These are phyloP conservation scores for Prenolepis imparis DNA, from an alignment of 2,888 invertebrate species.

Conservation along the genomic window DNA sequence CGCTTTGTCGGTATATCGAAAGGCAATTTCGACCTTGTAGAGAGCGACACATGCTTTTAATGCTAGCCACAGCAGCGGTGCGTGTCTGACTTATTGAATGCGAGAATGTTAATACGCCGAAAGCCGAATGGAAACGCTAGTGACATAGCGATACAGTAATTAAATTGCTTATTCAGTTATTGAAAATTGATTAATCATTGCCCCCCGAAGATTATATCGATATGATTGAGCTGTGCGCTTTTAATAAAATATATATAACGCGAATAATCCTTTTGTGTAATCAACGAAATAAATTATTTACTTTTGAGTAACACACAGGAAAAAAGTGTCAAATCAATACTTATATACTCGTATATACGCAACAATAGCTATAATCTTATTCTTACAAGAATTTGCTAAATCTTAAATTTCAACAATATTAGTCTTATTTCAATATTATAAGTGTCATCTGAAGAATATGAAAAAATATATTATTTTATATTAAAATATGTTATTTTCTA, in stretches of 20 bases:
- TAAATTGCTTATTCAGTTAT: constrained; percentile 42
- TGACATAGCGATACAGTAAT: constrained; percentile 22
- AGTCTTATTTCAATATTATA: too few species aligned
- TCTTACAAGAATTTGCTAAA: too few species aligned
- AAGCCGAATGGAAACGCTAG: constrained; percentile 17
- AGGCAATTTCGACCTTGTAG: constrained; percentile 53
- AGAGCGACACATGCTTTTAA: constrained; percentile 72
- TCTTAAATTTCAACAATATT: too few species aligned
- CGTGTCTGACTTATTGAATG: constrained; percentile 64
- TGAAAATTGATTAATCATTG: constrained; percentile 29
- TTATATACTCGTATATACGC: too few species aligned
- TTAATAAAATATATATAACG: background rate
- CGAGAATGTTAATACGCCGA: constrained; percentile 13
- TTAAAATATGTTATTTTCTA: too few species aligned
- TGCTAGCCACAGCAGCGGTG: constrained; percentile 58
- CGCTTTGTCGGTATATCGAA: constrained; percentile 61
- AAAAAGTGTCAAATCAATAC: too few species aligned
- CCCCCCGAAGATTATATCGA: background rate
- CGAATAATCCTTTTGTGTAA: background rate
- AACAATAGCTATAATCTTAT: too few species aligned
- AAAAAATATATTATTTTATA: too few species aligned
- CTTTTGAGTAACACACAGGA: background rate
- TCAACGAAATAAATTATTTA: background rate
- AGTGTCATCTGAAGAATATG: too few species aligned
- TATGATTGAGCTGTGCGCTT: background rate